Evolutionary conservation across 2,888 invertebrate genomes (phyloP).

Genomic region (Caenorhabditis becei): DNA sequence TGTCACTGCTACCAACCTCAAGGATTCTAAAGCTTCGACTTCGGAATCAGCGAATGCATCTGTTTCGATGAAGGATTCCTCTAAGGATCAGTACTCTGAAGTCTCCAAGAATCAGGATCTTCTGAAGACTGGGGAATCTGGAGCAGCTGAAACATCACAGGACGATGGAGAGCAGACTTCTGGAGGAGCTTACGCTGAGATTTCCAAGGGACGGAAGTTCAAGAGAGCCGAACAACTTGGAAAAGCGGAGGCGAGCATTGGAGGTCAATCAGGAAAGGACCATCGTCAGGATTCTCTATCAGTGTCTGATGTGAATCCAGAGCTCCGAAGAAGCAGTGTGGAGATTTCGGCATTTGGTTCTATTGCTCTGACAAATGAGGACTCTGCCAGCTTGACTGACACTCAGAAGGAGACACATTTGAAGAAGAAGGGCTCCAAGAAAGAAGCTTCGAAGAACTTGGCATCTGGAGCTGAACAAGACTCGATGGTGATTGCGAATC

Average conservation of each 20-base stretch:
- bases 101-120: not conserved
- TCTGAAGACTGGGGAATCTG: not conserved
- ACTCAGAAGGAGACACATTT: slow-evolving; percentile 18
- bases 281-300: slow-evolving; percentile 27
- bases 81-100: slow-evolving; percentile 3
- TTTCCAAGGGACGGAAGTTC: slow-evolving; percentile 46
- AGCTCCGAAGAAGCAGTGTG: slow-evolving; percentile 36
- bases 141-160: not conserved
- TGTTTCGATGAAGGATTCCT: not conserved
- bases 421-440: slow-evolving; percentile 23
- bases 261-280: not conserved
- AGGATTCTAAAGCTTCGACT: slow-evolving; percentile 4
- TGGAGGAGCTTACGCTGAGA: slow-evolving; percentile 25
- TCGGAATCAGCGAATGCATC: not conserved
- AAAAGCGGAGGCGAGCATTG: slow-evolving; percentile 33
- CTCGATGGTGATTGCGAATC: slow-evolving; percentile 25
- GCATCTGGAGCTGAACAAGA: not conserved
- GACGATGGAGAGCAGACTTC: not conserved
- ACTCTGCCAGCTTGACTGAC: slow-evolving; percentile 30
- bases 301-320: slow-evolving; percentile 45
- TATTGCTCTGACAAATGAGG: slow-evolving; percentile 41
- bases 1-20: not conserved
- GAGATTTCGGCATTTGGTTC: slow-evolving; percentile 56
- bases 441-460: slow-evolving; percentile 23
- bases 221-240: slow-evolving; percentile 45